phyloP scores from a whole-genome alignment of 2,113 vertebrate species.

The Alethe diademata region DNA sequence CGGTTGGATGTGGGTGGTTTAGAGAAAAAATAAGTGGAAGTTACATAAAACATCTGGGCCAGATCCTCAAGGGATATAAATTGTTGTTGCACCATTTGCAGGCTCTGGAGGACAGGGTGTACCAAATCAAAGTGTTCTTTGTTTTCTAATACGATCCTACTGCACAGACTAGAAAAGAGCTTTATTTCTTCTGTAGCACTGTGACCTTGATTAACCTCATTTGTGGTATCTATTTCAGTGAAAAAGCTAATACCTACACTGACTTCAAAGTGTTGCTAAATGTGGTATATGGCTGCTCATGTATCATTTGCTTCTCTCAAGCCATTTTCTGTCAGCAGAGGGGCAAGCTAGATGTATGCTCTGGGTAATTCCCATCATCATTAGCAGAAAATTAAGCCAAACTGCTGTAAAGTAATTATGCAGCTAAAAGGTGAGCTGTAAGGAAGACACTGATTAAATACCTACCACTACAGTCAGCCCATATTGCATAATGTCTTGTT shows the following conservation, averaged over 20 bases:
- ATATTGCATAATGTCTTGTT: neutral
- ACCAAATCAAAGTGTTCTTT: neutral
- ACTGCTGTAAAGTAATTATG: conserved; percentile 13
- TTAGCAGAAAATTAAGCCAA: neutral
- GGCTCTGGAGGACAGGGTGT: neutral
- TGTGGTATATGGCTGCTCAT: neutral
- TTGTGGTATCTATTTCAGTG: neutral
- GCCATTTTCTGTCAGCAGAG: neutral
- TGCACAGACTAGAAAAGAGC: neutral
- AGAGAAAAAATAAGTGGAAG: neutral
- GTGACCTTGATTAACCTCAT: neutral
- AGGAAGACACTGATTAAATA: conserved; percentile 7
- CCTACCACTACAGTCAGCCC: neutral
- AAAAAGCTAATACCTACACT: neutral
- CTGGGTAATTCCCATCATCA: neutral
- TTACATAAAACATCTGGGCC: neutral
- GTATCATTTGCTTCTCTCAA: conserved; percentile 5
- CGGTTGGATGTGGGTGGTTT: neutral
- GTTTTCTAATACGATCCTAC: neutral
- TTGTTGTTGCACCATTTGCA: neutral
- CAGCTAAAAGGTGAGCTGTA: neutral
- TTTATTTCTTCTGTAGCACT: neutral
- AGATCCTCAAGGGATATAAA: neutral
- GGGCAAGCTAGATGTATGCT: neutral
- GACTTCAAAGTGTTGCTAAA: neutral